A percentile compares a stretch with the other conserved stretches of the same genome.
Evolutionary conservation across 2,113 vertebrate genomes (phyloP).

Genomic region (Larimichthys polyactis): DNA sequence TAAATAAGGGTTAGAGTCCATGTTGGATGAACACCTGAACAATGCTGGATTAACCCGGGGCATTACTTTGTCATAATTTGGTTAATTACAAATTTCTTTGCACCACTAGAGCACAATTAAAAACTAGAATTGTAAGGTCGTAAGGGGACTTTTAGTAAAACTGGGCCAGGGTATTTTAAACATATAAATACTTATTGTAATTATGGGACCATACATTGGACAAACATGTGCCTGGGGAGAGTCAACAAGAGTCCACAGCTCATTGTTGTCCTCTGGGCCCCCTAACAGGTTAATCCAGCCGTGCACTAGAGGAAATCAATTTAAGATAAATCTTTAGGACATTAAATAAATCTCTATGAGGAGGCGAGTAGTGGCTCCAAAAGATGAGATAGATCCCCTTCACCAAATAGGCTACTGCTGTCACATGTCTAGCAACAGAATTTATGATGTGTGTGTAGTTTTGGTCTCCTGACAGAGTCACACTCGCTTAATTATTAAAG

Average conservation of each 20-base stretch:
- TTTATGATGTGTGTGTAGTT: neutral
- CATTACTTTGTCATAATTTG: too few species aligned
- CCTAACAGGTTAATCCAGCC: neutral
- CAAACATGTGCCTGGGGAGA: neutral
- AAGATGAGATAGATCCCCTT: neutral
- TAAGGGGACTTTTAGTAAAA: neutral
- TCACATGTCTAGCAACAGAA: constrained; percentile 4
- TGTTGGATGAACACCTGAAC: neutral
- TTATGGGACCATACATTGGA: neutral
- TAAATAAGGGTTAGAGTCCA: neutral
- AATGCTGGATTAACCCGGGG: too few species aligned
- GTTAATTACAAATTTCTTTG: too few species aligned
- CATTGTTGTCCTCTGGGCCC: too few species aligned
- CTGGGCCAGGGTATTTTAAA: too few species aligned
- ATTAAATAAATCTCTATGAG: neutral
- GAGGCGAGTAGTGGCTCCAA: neutral
- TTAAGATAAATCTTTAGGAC: neutral
- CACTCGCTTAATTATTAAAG: neutral
- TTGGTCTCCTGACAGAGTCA: neutral
- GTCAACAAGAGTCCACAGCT: too few species aligned
- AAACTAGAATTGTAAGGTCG: too few species aligned
- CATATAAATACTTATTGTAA: too few species aligned
- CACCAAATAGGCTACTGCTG: neutral
- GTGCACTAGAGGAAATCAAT: neutral
- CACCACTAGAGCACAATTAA: too few species aligned